Percentiles rank a stretch among this genome's conserved stretches.
These are phyloP conservation scores for Caradrina clavipalpis DNA, from an alignment of 2,888 invertebrate species.

Conservation along the genomic window DNA sequence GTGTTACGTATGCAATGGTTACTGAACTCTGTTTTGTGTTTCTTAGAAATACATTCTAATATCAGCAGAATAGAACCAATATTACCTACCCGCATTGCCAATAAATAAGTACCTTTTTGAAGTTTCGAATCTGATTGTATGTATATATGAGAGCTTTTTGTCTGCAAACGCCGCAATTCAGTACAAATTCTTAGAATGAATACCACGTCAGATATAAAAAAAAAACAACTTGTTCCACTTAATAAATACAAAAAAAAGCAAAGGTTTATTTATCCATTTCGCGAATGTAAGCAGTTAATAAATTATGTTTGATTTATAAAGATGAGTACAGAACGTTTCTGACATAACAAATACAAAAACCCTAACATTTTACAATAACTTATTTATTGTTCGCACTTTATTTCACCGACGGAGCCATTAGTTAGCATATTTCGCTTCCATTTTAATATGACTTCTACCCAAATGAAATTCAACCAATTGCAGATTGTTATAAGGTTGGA, in stretches of 20 bases:
- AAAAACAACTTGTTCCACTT: no score
- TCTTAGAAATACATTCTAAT: no score
- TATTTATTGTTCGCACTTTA: slow-evolving; percentile 58
- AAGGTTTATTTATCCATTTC: background rate
- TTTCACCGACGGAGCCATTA: slow-evolving; percentile 57
- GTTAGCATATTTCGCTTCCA: slow-evolving; percentile 60
- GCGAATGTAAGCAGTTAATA: background rate
- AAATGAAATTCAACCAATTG: slow-evolving; percentile 37
- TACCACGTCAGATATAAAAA: no score
- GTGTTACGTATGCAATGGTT: no score
- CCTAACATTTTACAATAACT: slow-evolving; percentile 45
- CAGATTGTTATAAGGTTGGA: background rate
- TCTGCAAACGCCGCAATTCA: background rate
- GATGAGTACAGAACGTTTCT: slow-evolving; percentile 11
- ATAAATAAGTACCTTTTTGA: no score
- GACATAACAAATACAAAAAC: slow-evolving; percentile 35
- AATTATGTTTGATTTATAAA: background rate
- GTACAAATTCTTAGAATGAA: background rate
- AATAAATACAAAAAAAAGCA: background rate
- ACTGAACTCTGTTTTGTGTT: no score
- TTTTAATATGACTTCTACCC: slow-evolving; percentile 41
- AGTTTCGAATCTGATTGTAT: no score
- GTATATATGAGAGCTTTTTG: background rate
- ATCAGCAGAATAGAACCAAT: no score
- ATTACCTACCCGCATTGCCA: no score